Evolutionary conservation across 2,797 vertebrate species (phyloP).

Genomic region (Falco rusticolus): DNA sequence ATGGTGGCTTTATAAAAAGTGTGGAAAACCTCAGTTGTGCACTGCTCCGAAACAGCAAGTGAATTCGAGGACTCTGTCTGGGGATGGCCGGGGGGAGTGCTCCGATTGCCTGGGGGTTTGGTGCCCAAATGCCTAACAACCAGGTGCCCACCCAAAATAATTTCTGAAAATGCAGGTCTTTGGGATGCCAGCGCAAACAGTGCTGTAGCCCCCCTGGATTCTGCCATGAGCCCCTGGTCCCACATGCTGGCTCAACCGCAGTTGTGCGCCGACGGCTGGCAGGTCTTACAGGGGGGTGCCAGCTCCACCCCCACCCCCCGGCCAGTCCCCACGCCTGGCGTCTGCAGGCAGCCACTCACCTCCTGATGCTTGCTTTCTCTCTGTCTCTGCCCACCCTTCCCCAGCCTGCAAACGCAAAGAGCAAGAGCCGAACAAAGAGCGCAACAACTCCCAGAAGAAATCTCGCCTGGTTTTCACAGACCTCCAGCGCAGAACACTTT

Average conservation of each 20-base stretch:
- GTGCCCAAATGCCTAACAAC: neutral
- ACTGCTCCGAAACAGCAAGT: neutral
- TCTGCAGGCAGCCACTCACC: neutral
- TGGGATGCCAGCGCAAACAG: accelerated
- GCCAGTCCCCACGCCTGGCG: neutral
- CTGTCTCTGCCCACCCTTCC: slow-evolving; percentile 44
- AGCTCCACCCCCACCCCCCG: accelerated
- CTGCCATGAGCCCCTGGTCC: accelerated
- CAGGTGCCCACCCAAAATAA: neutral
- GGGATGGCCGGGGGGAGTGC: neutral
- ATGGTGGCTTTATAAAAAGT: neutral
- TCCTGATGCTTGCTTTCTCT: slow-evolving; percentile 51
- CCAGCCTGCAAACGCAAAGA: slow-evolving; percentile 97
- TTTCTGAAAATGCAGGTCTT: neutral
- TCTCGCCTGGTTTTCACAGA: slow-evolving; percentile 99
- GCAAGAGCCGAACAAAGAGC: slow-evolving; percentile 92
- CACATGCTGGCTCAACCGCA: accelerated
- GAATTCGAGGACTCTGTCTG: neutral
- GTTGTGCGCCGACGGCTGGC: no score
- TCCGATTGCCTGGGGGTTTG: accelerated
- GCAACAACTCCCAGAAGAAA: slow-evolving; percentile 96
- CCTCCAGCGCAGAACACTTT: slow-evolving; percentile 96
- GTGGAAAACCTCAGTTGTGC: neutral
- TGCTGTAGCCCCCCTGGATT: neutral
- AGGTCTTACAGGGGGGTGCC: no score